A percentile compares a stretch with the other conserved stretches of the same genome.
These are phyloP conservation scores for Clarias laeviceps DNA, from an alignment of 2,797 vertebrate species.

Conservation along the genomic window DNA sequence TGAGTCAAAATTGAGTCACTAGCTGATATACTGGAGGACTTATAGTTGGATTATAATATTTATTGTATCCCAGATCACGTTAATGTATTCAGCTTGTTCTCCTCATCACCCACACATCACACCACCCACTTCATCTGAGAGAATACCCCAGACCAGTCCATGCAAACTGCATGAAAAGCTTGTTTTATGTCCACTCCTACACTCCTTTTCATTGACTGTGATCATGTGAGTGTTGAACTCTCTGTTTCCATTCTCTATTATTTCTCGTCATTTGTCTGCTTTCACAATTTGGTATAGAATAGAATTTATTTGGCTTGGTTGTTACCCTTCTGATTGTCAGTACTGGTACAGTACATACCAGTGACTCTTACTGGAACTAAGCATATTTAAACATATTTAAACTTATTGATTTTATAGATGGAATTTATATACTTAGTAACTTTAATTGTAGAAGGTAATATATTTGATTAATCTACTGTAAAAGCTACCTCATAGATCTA, in stretches of 20 bases:
- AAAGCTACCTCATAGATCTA: neutral
- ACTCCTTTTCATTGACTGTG: constrained; percentile 68
- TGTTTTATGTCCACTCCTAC: constrained; percentile 66
- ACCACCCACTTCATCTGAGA: constrained; percentile 56
- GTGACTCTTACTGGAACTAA: neutral
- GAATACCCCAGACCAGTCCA: constrained; percentile 71
- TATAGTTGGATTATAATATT: constrained; percentile 28
- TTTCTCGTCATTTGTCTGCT: constrained; percentile 55
- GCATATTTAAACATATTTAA: neutral
- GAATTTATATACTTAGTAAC: neutral
- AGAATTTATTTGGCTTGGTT: constrained; percentile 12
- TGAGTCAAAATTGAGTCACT: constrained; percentile 32
- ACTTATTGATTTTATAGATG: neutral
- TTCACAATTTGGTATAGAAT: constrained; percentile 42
- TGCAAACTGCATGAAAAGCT: constrained; percentile 61
- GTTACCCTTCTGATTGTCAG: neutral
- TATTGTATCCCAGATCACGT: constrained; percentile 20
- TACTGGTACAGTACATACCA: neutral
- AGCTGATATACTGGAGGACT: neutral
- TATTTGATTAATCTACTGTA: neutral
- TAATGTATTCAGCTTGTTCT: constrained; percentile 36
- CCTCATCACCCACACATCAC: constrained; percentile 44
- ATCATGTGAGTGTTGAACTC: constrained; percentile 63
- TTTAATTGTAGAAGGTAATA: neutral
- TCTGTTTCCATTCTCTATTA: constrained; percentile 70